phyloP scores from a whole-genome alignment of 2,797 vertebrate species.

The Sitta carolinensis region DNA sequence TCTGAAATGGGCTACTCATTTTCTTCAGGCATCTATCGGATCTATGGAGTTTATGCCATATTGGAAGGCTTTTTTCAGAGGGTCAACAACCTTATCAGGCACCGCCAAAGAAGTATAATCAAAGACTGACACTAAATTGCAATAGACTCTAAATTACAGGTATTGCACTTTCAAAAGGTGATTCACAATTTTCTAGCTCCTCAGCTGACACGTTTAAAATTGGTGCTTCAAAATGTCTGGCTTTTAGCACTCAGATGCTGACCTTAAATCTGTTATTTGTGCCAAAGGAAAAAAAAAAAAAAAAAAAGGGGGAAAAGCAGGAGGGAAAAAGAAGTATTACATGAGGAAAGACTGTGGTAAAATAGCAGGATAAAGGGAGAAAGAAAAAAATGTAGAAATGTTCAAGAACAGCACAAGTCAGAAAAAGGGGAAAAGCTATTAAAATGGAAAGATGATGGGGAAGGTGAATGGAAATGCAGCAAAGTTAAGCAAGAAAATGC shows the following conservation, averaged over 20 bases:
- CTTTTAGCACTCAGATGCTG: neutral
- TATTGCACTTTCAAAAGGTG: neutral
- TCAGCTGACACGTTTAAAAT: constrained; percentile 1
- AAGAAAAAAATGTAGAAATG: neutral
- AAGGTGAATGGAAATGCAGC: neutral
- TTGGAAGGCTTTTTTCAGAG: neutral
- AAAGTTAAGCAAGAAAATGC: neutral
- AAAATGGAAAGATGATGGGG: neutral
- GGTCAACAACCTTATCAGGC: neutral
- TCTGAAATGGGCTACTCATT: neutral
- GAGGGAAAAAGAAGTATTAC: neutral
- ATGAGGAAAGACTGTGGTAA: neutral
- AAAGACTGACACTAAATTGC: neutral
- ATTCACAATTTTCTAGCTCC: neutral
- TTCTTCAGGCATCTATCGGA: neutral
- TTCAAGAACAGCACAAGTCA: neutral
- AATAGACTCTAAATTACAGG: neutral
- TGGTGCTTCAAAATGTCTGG: neutral
- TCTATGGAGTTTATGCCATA: neutral
- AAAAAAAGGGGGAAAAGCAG: neutral
- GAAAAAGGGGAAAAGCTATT: neutral
- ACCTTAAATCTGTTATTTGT: neutral
- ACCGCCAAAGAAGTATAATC: neutral
- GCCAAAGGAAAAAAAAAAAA: neutral
- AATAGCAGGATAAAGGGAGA: neutral